Base-by-base conservation (phyloP, 2,113 vertebrate genomes). In the Syngnathus scovelli region DNA sequence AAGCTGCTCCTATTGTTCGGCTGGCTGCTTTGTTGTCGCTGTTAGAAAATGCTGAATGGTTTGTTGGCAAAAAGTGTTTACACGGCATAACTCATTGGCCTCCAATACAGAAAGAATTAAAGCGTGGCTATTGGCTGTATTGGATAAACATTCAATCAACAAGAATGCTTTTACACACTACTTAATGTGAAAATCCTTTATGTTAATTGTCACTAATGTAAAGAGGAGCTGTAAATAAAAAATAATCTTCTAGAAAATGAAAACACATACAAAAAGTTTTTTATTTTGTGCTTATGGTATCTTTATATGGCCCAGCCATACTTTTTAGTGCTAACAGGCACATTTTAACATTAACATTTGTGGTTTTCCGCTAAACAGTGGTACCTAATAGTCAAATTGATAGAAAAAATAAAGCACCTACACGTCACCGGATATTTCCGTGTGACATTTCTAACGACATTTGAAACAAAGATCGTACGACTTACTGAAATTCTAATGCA, bases 31-130 rank as follows among this genome's bases (percentile, higher is more conserved):
- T 89, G 87, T 89, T 87, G 79, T 70, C 74, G 66, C 69, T 80
- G 83, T 89, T 89, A 86, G 78, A 91, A 90, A 91, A 82, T 80
- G 87, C 89, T 91, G 88, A 92, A 90, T 84, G 76, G 85, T 81
- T 90, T 77, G 79, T 61, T 18, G 23, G 72, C 71, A 66, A 58
- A 88, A 86, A 79, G 69, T 86, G 86, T 85, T 84, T 85, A 84
- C 82, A 83, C 86, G 87, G 88, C 82, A 89, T 70, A 84, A 85
- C 77, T 58, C 76, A 71, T 79, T 83, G 37, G 51, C 43, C 61
- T 18, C 69, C 72, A 62, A 78, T 61, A 72, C 74, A 59, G 75
- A 61, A 61, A 69, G 69, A 66, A 68, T n/a, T 63, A 74, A 70
- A 59, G 70, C 10, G 65, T 49, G 23, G 18, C 65, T 67, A 64